Evolutionary conservation across 2,113 vertebrate genomes (phyloP).

Genomic region (Semnopithecus entellus): DNA sequence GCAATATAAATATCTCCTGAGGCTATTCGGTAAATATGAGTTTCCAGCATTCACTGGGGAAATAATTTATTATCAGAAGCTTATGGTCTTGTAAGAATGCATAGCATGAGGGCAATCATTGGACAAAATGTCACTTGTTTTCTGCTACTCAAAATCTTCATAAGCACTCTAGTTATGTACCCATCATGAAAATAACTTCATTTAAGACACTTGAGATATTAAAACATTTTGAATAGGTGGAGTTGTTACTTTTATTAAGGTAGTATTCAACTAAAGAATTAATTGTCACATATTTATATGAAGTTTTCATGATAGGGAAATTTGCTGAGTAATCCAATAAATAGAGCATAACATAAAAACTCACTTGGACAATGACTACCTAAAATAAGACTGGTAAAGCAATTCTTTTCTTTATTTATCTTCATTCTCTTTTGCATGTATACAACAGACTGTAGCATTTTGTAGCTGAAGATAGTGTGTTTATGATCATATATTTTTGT

Average conservation of each 20-base stretch:
- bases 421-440: not conserved
- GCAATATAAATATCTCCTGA: not conserved
- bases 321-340: slow-evolving; percentile 40
- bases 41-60: not conserved
- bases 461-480: not conserved
- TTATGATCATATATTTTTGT: slow-evolving; percentile 5
- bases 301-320: not conserved
- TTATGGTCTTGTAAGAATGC: not conserved
- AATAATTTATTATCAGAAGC: not conserved
- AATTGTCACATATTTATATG: not conserved
- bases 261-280: not conserved
- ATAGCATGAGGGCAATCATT: not conserved
- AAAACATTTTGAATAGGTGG: not conserved
- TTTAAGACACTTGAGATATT: not conserved
- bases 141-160: not conserved
- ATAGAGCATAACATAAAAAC: not conserved
- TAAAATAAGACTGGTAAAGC: not conserved
- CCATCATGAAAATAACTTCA: not conserved
- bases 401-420: slow-evolving; percentile 22
- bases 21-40: not conserved
- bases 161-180: not conserved
- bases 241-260: slow-evolving; percentile 28
- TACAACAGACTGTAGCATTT: not conserved
- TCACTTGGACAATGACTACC: not conserved
- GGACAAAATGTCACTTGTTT: not conserved